Conservation (phyloP, 2,888 invertebrate species). For the Coleophora flavipennella region DNA sequence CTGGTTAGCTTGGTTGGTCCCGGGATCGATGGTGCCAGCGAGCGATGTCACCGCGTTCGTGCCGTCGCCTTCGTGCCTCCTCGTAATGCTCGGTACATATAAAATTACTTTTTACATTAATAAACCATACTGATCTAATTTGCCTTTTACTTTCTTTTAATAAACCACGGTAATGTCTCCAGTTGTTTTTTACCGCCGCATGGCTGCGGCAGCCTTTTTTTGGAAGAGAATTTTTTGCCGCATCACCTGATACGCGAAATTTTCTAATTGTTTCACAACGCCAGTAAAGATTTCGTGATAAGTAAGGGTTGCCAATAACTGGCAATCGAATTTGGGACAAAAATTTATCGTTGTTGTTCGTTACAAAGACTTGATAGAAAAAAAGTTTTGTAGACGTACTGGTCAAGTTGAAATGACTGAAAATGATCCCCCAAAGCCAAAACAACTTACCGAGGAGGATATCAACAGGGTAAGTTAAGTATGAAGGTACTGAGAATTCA, state of each 20-base stretch:
- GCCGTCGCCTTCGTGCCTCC: no score
- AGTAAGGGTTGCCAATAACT: no score
- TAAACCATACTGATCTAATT: slow-evolving; percentile 69
- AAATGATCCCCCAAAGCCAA: slow-evolving; percentile 35
- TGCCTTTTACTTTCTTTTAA: slow-evolving; percentile 66
- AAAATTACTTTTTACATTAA: slow-evolving; percentile 68
- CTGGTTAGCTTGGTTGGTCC: no score
- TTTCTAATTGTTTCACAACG: no score
- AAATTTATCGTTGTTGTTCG: slow-evolving; percentile 1
- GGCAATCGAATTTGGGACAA: no score
- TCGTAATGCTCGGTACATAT: slow-evolving; percentile 33
- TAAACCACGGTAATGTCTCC: slow-evolving; percentile 60
- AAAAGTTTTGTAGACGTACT: slow-evolving; percentile 2
- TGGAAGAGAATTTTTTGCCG: slow-evolving; percentile 11
- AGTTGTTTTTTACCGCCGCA: slow-evolving; percentile 66
- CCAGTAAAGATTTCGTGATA: no score
- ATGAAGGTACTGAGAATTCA: no score
- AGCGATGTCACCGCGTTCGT: no score
- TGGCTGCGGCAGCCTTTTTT: slow-evolving; percentile 56
- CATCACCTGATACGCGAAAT: slow-evolving; percentile 14
- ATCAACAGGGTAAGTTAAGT: slow-evolving; percentile 53
- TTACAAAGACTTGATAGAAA: neutral
- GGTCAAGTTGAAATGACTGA: slow-evolving; percentile 32
- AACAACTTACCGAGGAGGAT: slow-evolving; percentile 57
- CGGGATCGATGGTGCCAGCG: no score